Conservation (phyloP, 2,113 vertebrate genomes). For the Dolichallabes microphthalmus region DNA sequence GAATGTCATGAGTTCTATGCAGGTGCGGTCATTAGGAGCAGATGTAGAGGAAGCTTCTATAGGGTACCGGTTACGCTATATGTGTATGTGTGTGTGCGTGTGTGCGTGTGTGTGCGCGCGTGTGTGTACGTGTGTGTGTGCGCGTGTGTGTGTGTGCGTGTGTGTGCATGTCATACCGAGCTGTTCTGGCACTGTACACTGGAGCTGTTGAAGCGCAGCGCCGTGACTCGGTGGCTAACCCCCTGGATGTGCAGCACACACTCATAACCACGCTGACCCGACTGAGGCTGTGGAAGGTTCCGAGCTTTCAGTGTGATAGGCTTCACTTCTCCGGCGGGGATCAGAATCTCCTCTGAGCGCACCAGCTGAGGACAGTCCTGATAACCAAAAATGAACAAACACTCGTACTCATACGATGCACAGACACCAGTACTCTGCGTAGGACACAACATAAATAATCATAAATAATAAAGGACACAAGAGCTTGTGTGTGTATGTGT, state of each 20-base stretch:
- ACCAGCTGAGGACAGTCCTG: constrained; percentile 97
- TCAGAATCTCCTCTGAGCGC: constrained; percentile 90
- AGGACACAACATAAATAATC: background rate
- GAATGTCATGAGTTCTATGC: background rate
- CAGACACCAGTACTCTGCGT: background rate
- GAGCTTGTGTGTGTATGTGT: background rate
- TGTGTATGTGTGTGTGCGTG: background rate
- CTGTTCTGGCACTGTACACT: constrained; percentile 99
- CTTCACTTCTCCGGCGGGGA: constrained; percentile 93
- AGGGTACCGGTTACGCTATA: background rate
- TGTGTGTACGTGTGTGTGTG: background rate
- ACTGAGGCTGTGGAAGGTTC: constrained; percentile 96
- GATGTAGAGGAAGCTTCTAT: background rate
- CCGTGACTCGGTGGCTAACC: constrained; percentile 84
- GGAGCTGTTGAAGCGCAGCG: constrained; percentile 98
- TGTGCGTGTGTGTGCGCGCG: too few species aligned
- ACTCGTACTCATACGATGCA: background rate
- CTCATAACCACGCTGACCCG: constrained; percentile 94
- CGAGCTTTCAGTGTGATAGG: constrained; percentile 93
- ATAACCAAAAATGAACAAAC: constrained; percentile 11
- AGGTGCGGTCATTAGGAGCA: background rate
- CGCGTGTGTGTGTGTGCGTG: background rate
- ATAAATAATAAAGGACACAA: too few species aligned
- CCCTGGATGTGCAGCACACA: constrained; percentile 93
- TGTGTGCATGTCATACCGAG: constrained; percentile 77